Percentiles rank a stretch among this genome's conserved stretches.
Evolutionary conservation across 1,140 invertebrate species (phyloP).

Genomic region (Eubasilissa regina): DNA sequence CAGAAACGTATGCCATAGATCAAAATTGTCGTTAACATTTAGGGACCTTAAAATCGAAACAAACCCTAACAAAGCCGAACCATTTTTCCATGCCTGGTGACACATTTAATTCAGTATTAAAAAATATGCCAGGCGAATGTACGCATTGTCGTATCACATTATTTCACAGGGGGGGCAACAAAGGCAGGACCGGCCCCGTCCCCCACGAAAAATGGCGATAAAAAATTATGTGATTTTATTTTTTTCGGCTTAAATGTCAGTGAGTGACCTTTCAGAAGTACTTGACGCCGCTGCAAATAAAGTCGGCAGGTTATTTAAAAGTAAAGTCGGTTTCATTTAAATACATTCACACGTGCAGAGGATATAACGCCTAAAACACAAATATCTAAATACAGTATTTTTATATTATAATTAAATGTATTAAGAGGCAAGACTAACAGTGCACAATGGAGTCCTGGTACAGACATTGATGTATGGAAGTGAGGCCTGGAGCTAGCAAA

Average conservation of each 20-base stretch:
- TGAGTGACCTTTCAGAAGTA: slow-evolving; percentile 36
- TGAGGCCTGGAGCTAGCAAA: no score
- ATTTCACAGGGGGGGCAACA: slow-evolving; percentile 16
- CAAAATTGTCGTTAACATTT: slow-evolving; percentile 50
- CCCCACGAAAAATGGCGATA: slow-evolving; percentile 28
- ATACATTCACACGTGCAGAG: neutral
- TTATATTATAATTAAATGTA: no score
- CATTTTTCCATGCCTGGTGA: slow-evolving; percentile 35
- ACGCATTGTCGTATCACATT: slow-evolving; percentile 15
- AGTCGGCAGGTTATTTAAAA: slow-evolving; percentile 40
- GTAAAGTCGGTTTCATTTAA: slow-evolving; percentile 24
- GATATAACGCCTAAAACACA: no score
- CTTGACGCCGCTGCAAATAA: slow-evolving; percentile 7
- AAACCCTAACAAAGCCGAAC: slow-evolving; percentile 1
- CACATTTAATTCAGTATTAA: slow-evolving; percentile 50
- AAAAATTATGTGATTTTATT: slow-evolving; percentile 50
- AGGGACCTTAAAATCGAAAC: slow-evolving; percentile 37
- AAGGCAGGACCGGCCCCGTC: neutral
- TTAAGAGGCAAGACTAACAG: no score
- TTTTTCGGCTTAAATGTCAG: slow-evolving; percentile 50
- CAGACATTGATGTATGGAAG: no score
- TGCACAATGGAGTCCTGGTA: no score
- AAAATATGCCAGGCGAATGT: slow-evolving; percentile 32
- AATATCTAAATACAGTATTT: no score
- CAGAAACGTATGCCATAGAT: slow-evolving; percentile 43